A percentile compares a stretch with the other conserved stretches of the same genome.
Evolutionary conservation across 2,113 vertebrate genomes (phyloP).

Genomic region (Pteruthius melanotis): DNA sequence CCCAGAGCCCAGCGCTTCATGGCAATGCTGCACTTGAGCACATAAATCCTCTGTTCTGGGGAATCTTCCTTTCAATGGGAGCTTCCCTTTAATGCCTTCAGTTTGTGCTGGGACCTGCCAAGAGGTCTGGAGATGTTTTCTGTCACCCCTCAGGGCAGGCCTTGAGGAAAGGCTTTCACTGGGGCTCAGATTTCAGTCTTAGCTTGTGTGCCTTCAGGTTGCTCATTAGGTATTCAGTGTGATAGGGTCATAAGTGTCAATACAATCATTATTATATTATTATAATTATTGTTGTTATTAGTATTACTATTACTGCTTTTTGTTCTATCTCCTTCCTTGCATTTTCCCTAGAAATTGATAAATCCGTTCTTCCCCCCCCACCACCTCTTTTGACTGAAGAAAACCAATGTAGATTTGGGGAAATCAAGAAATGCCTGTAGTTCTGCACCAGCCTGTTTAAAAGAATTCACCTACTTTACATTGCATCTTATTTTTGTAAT

Average conservation of each 20-base stretch:
- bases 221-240: not conserved
- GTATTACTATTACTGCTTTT: not conserved
- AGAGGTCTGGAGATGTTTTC: not conserved
- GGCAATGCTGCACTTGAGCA: not conserved
- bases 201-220: not conserved
- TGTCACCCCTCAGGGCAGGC: not conserved
- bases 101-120: rapidly evolving
- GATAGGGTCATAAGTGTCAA: not conserved
- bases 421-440: not conserved
- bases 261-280: not conserved
- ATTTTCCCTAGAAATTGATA: not conserved
- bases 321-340: not conserved
- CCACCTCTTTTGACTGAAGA: not conserved
- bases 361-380: not conserved
- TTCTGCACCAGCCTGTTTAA: not conserved
- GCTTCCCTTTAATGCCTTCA: not conserved
- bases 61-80: not conserved
- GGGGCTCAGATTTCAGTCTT: not conserved
- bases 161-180: not conserved
- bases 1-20: not conserved
- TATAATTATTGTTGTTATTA: not conserved
- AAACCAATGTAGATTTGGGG: not conserved
- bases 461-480: not conserved
- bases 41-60: not conserved
- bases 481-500: not conserved